Base-by-base conservation (phyloP, 1,140 invertebrate genomes). In the Panonychus citri region DNA sequence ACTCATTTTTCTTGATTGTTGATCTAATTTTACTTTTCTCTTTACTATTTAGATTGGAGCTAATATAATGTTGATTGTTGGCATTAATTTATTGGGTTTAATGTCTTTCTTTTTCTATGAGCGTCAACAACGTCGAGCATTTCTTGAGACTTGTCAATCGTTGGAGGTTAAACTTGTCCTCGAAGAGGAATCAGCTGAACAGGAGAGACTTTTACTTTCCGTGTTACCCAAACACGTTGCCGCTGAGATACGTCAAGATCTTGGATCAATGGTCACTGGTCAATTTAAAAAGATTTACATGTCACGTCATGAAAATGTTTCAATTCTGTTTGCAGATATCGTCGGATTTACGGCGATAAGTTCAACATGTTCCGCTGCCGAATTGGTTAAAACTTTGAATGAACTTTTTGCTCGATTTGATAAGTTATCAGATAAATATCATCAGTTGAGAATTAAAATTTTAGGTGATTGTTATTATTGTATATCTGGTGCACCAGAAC, bases 281-380 rank as follows among this genome's bases (percentile, higher is more conserved):
- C 88, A 91, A 67, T 95, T 95, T 68, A 89, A 93, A 71, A 93
- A 91, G 71, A 93, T 94, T 64, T 94, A 93, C 67, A 91, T 95
- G 88, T 88, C 83, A 58, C 75, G 89, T 19, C 87, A 94, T 69
- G 89, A 94, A 70, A 91, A 94, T 70, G 88, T 94, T 60, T 93
- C 64, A 56, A 69, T 70, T 53, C 60, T 70, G 26, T 70, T 70
- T 68, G 85, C 86, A 19, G 85, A 90, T 69, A 90, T 90, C 64
- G 85, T 90, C 5, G 85, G 85, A 25, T 93, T 91, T 66, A 93
- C 87, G 0, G 86, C 86, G 27, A 89, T 91, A 59, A 89, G 89
- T 1, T 96, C 89, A 1, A 89, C 85, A 1, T 90, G 89, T 73
- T 85, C 83, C 37, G 86, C 87, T 39, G 83, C 86, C 63, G 86